Conservation (phyloP, 1,140 invertebrate species). For the Drosophila micromelanica region DNA sequence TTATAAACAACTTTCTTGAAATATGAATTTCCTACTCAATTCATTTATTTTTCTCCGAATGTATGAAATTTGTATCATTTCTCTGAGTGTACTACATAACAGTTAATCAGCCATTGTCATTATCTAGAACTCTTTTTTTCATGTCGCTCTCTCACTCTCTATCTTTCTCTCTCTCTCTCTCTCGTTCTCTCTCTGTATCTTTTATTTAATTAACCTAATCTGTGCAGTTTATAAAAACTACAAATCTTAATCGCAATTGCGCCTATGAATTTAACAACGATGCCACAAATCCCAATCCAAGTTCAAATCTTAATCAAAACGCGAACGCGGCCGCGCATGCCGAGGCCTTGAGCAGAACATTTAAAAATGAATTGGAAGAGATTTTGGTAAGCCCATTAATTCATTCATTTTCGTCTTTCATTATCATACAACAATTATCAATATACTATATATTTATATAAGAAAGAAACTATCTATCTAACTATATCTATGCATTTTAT, state of each 20-base stretch:
- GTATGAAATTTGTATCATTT: neutral
- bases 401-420: constrained; percentile 11
- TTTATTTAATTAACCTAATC: constrained; percentile 36
- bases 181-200: constrained; percentile 46
- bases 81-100: neutral
- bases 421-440: constrained; percentile 14
- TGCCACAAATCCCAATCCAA: constrained; percentile 72
- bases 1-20: no score
- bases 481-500: neutral
- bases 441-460: constrained; percentile 11
- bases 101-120: neutral
- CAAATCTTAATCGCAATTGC: constrained; percentile 81
- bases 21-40: no score
- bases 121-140: constrained; percentile 14
- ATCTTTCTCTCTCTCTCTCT: constrained; percentile 49
- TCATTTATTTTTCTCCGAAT: no score
- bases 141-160: constrained; percentile 52
- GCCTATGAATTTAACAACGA: constrained; percentile 78
- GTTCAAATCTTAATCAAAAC: constrained; percentile 72
- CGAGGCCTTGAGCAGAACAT: constrained; percentile 76
- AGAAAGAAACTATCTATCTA: constrained; percentile 1
- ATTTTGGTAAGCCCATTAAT: constrained; percentile 71
- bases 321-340: constrained; percentile 69
- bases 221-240: constrained; percentile 78
- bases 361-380: constrained; percentile 81